A percentile compares a stretch with the other conserved stretches of the same genome.
These are phyloP conservation scores for Cavia porcellus DNA, from an alignment of 2,113 vertebrate species.

Conservation along the genomic window DNA sequence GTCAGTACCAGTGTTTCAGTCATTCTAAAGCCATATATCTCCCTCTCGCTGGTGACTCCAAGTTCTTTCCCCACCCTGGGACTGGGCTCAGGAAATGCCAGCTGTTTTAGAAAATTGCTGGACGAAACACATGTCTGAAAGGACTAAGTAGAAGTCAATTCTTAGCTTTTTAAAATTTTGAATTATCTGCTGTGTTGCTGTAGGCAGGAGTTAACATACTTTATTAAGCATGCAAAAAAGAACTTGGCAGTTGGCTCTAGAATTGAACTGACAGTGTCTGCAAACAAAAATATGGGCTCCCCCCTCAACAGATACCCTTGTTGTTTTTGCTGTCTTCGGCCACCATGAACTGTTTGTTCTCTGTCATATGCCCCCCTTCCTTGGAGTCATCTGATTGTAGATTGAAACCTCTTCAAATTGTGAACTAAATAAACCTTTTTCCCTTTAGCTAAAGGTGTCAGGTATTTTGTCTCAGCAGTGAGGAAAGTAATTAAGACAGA, in stretches of 20 bases:
- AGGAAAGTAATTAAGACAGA: background rate
- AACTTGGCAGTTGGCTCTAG: slow-evolving; percentile 9
- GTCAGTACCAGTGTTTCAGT: background rate
- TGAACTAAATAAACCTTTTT: background rate
- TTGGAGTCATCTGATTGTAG: background rate
- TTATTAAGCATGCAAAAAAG: slow-evolving; percentile 8
- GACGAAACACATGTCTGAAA: background rate
- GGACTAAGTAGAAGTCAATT: background rate
- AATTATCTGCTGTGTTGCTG: background rate
- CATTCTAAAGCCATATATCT: background rate
- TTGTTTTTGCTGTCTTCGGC: background rate
- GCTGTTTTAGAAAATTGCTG: background rate
- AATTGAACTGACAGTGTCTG: background rate
- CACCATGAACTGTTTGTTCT: background rate
- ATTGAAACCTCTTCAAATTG: background rate
- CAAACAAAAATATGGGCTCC: background rate
- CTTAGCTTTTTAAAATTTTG: background rate
- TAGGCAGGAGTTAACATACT: background rate
- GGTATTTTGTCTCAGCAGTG: background rate
- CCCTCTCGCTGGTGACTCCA: background rate
- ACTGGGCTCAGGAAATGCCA: background rate
- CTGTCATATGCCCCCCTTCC: background rate
- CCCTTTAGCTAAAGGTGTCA: background rate
- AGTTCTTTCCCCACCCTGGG: background rate
- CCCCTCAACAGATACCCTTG: background rate